Conservation (phyloP, 23 tunicate genomes). For the Ciona savignyi region DNA sequence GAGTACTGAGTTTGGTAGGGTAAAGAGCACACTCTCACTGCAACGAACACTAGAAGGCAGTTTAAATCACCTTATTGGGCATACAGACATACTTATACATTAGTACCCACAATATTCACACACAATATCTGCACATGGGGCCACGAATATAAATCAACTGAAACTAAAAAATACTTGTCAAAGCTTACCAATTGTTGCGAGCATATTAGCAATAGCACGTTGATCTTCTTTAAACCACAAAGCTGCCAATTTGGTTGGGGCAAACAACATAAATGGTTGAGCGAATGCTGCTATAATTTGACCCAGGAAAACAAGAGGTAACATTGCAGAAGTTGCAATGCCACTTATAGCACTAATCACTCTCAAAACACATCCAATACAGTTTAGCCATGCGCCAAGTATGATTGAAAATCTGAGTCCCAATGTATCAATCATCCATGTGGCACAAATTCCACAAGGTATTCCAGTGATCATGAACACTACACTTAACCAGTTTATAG, state of each 20-base stretch:
- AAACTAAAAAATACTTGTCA: conserved; percentile 70
- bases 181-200: conserved; percentile 76
- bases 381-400: conserved; percentile 77
- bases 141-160: too few relatives aligned
- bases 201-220: conserved; percentile 79
- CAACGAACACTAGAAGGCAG: too few relatives aligned
- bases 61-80: too few relatives aligned
- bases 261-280: too few relatives aligned
- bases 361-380: conserved; percentile 64
- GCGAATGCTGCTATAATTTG: conserved; percentile 78
- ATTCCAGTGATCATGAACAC: conserved; percentile 94
- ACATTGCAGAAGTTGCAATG: conserved; percentile 29
- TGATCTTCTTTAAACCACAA: conserved; percentile 87
- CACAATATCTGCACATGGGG: too few relatives aligned
- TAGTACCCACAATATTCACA: too few relatives aligned
- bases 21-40: too few relatives aligned
- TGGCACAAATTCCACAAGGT: conserved; percentile 97
- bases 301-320: conserved; percentile 78
- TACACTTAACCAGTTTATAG: too few relatives aligned
- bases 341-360: conserved; percentile 77
- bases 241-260: conserved; percentile 88
- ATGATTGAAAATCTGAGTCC: conserved; percentile 68
- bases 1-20: too few relatives aligned
- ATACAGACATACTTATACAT: too few relatives aligned
- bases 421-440: conserved; percentile 50